Conservation (phyloP, 2,113 vertebrate species). For the Vulpes lagopus region DNA sequence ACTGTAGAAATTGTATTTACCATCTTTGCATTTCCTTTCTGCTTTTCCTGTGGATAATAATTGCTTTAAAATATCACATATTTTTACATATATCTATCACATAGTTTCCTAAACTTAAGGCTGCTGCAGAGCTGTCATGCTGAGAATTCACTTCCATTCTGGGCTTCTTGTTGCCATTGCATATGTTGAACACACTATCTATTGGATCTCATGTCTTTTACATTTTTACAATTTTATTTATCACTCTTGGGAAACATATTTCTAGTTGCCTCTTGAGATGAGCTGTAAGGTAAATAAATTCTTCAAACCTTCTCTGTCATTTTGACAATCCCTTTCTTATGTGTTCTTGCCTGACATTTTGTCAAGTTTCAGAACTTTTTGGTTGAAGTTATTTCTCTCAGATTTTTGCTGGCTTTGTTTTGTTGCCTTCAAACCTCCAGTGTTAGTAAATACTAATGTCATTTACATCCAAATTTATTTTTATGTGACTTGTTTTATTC, state of each 20-base stretch:
- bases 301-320: not conserved
- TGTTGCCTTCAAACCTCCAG: not conserved
- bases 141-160: not conserved
- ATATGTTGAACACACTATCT: not conserved
- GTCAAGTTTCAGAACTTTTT: not conserved
- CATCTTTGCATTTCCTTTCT: not conserved
- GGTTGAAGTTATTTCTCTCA: not conserved
- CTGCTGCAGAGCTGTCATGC: accelerated
- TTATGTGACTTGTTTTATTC: not conserved
- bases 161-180: not conserved
- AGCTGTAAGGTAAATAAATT: not conserved
- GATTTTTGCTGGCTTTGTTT: not conserved
- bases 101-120: not conserved
- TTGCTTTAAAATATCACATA: not conserved
- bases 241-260: not conserved
- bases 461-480: not conserved
- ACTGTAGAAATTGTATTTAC: not conserved
- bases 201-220: not conserved
- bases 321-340: not conserved
- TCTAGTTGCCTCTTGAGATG: not conserved
- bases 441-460: not conserved
- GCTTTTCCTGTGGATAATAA: not conserved
- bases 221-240: not conserved
- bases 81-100: not conserved
- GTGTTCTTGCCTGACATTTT: not conserved